Evolutionary conservation across 2,888 invertebrate species (phyloP).

Genomic region (Acheta domesticus): DNA sequence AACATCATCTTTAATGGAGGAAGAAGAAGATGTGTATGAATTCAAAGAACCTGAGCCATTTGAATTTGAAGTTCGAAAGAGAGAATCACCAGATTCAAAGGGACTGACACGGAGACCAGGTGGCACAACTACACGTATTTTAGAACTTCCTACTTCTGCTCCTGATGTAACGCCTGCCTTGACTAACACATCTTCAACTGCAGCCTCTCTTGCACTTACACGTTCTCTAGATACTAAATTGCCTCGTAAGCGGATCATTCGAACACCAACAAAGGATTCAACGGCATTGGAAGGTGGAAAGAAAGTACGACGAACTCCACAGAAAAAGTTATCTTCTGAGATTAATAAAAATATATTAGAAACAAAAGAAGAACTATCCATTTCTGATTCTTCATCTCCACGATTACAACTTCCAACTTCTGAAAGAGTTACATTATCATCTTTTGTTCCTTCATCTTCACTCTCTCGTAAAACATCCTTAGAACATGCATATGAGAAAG

Average conservation of each 20-base stretch:
- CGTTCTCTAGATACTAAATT: not conserved
- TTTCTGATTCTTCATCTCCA: too few relatives aligned
- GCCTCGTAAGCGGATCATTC: not conserved
- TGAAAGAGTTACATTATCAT: too few relatives aligned
- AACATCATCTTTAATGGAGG: conserved; percentile 27
- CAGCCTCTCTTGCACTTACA: too few relatives aligned
- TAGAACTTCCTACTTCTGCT: not conserved
- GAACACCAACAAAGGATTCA: not conserved
- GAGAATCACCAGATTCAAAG: conserved; percentile 26
- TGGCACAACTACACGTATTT: not conserved
- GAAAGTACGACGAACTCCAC: not conserved
- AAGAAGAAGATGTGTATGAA: conserved; percentile 69
- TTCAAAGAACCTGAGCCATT: conserved; percentile 88
- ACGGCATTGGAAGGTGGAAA: not conserved
- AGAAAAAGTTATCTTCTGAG: not conserved
- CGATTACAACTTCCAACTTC: too few relatives aligned
- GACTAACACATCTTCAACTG: not conserved
- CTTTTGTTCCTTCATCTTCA: too few relatives aligned
- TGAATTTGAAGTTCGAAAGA: conserved; percentile 67
- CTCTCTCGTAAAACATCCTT: too few relatives aligned
- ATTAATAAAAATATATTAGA: too few relatives aligned
- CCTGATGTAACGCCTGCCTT: not conserved
- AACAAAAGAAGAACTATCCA: too few relatives aligned
- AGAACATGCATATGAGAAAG: too few relatives aligned
- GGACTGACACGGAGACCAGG: conserved; percentile 24